phyloP scores from a whole-genome alignment of 30 jellyfish, hydroid and myxozoan genomes.

The Phacellophora camtschatica region DNA sequence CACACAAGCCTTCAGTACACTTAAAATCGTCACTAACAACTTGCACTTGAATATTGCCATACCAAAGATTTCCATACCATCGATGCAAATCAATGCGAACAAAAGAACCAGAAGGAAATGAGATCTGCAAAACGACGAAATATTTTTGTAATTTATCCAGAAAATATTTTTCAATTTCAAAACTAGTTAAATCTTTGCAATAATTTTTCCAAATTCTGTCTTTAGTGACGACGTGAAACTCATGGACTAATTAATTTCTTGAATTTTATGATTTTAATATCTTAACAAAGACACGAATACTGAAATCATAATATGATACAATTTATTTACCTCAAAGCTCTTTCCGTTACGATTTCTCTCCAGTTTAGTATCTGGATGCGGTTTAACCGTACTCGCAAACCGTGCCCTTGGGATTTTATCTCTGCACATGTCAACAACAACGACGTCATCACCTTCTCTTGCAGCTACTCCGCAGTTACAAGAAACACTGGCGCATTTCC shows the following conservation, averaged over 20 bases:
- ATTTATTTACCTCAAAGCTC: slow-evolving; percentile 81
- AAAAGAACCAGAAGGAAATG: slow-evolving; percentile 86
- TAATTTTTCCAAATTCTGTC: too few relatives aligned
- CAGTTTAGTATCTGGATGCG: slow-evolving; percentile 71
- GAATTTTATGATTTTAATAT: too few relatives aligned
- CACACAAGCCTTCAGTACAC: slow-evolving; percentile 80
- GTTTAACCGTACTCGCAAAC: slow-evolving; percentile 84
- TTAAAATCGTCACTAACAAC: slow-evolving; percentile 76
- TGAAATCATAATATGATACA: too few relatives aligned
- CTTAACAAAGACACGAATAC: too few relatives aligned
- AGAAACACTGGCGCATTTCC: slow-evolving; percentile 88
- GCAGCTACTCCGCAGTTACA: slow-evolving; percentile 96
- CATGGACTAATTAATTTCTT: too few relatives aligned
- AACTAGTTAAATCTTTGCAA: too few relatives aligned
- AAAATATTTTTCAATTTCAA: not conserved
- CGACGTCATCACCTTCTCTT: slow-evolving; percentile 91
- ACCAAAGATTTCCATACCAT: slow-evolving; percentile 76
- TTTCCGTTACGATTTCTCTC: slow-evolving; percentile 82
- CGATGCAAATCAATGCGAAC: slow-evolving; percentile 68
- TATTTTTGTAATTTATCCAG: too few relatives aligned
- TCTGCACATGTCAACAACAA: slow-evolving; percentile 90
- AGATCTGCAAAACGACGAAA: slow-evolving; percentile 35
- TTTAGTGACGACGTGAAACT: too few relatives aligned
- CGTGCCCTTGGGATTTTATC: slow-evolving; percentile 84
- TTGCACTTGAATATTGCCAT: slow-evolving; percentile 75